Percentiles rank a stretch among this genome's conserved stretches.
phyloP scores from a whole-genome alignment of 2,113 vertebrate species.

The Phoenicopterus ruber region DNA sequence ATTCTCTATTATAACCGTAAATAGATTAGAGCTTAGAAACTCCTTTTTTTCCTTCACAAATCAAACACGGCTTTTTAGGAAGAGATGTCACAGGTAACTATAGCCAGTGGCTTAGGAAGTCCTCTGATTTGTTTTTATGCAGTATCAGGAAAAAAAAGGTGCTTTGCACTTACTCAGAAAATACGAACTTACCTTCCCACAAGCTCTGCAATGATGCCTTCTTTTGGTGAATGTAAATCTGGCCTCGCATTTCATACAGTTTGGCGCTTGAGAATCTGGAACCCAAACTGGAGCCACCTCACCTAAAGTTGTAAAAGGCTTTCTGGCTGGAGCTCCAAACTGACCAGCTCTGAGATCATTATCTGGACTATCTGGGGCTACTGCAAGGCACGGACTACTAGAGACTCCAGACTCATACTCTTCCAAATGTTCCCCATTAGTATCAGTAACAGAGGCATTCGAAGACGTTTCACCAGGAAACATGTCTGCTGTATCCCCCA shows the following conservation, averaged over 20 bases:
- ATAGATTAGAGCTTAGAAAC: not conserved
- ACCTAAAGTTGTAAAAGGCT: slow-evolving; percentile 84
- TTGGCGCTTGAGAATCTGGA: slow-evolving; percentile 95
- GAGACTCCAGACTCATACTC: slow-evolving; percentile 74
- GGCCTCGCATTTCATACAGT: slow-evolving; percentile 97
- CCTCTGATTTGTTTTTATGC: not conserved
- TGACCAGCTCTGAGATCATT: slow-evolving; percentile 94
- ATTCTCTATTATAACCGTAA: not conserved
- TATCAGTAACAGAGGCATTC: slow-evolving; percentile 61
- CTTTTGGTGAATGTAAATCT: slow-evolving; percentile 99
- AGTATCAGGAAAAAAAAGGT: not conserved
- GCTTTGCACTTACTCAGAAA: not conserved
- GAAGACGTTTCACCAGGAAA: slow-evolving; percentile 72
- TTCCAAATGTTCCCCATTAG: slow-evolving; percentile 79
- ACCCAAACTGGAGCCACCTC: slow-evolving; percentile 98
- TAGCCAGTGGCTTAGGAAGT: not conserved
- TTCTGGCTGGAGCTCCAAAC: slow-evolving; percentile 81
- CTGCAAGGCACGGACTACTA: slow-evolving; percentile 74
- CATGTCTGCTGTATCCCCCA: slow-evolving; percentile 50
- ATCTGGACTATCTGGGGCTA: slow-evolving; percentile 88
- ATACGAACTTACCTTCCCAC: slow-evolving; percentile 88
- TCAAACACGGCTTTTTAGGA: not conserved
- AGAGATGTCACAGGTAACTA: not conserved
- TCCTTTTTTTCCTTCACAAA: not conserved
- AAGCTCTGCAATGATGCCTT: slow-evolving; percentile 98